Percentiles rank a stretch among this genome's conserved stretches.
These are phyloP conservation scores for Phragmatobia fuliginosa DNA, from an alignment of 2,888 invertebrate species.

Conservation along the genomic window DNA sequence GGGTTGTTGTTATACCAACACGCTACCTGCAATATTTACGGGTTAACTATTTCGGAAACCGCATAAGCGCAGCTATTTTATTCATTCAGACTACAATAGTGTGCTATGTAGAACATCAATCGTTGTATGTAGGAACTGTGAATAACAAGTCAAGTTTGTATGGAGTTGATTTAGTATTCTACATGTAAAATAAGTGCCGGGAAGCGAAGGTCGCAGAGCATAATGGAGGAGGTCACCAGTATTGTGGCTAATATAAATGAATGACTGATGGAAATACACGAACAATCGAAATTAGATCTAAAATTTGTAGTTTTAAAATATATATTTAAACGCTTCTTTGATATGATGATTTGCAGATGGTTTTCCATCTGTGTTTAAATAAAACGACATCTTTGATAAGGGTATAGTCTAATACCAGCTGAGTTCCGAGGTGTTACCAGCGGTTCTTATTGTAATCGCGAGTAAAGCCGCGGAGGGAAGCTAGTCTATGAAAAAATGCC, in stretches of 20 bases:
- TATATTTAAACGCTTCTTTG: neutral
- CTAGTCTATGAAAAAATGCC: too few species aligned
- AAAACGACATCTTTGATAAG: neutral
- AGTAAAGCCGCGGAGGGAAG: too few species aligned
- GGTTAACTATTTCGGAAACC: neutral
- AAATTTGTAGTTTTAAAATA: neutral
- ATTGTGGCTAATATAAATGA: neutral
- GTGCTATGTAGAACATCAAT: neutral
- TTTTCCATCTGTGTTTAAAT: neutral
- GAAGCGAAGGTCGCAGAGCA: slow-evolving; percentile 8
- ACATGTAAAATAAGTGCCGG: slow-evolving; percentile 3
- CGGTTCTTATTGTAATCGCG: too few species aligned
- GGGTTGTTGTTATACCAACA: too few species aligned
- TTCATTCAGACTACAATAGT: neutral
- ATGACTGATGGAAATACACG: neutral
- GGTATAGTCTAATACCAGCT: neutral
- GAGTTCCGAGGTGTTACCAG: too few species aligned
- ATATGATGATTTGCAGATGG: neutral
- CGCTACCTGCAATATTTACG: too few species aligned
- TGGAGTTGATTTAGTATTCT: slow-evolving; percentile 21
- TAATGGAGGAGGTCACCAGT: slow-evolving; percentile 16
- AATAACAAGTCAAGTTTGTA: slow-evolving; percentile 28
- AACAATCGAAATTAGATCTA: neutral
- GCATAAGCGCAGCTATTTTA: neutral
- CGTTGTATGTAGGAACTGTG: neutral